phyloP scores from a whole-genome alignment of 2,113 vertebrate species.

The Kryptolebias marmoratus region DNA sequence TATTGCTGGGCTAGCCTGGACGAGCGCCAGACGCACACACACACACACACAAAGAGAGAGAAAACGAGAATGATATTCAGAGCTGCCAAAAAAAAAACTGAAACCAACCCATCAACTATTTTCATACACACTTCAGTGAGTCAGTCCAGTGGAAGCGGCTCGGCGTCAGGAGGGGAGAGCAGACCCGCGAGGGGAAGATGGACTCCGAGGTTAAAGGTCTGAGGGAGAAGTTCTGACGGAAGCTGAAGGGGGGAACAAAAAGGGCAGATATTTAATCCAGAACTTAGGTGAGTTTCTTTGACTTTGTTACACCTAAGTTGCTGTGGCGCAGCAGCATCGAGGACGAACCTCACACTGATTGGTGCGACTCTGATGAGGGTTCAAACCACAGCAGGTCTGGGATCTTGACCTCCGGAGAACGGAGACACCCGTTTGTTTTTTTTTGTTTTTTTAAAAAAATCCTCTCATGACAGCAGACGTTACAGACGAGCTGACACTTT shows the following conservation, averaged over 20 bases:
- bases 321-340: too few relatives aligned
- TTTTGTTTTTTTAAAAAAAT: too few relatives aligned
- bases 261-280: slow-evolving; percentile 5
- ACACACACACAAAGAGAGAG: slow-evolving; percentile 28
- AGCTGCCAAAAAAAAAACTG: slow-evolving; percentile 61
- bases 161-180: slow-evolving; percentile 45
- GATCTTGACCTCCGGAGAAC: too few relatives aligned
- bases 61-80: slow-evolving; percentile 54
- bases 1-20: slow-evolving; percentile 66
- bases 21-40: slow-evolving; percentile 51
- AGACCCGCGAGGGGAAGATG: slow-evolving; percentile 7
- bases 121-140: slow-evolving; percentile 64
- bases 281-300: slow-evolving; percentile 53
- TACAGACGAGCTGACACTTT: too few relatives aligned
- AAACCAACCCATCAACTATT: slow-evolving; percentile 70
- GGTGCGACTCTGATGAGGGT: too few relatives aligned
- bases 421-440: too few relatives aligned
- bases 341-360: too few relatives aligned
- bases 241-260: slow-evolving; percentile 7
- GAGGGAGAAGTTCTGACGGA: slow-evolving; percentile 15
- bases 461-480: too few relatives aligned
- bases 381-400: too few relatives aligned
- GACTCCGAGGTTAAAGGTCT: slow-evolving; percentile 15
- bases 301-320: background rate
- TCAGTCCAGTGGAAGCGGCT: slow-evolving; percentile 45